A percentile compares a stretch with the other conserved stretches of the same genome.
Conservation (phyloP, 1,140 invertebrate species). For the Trypoxylus dichotomus region DNA sequence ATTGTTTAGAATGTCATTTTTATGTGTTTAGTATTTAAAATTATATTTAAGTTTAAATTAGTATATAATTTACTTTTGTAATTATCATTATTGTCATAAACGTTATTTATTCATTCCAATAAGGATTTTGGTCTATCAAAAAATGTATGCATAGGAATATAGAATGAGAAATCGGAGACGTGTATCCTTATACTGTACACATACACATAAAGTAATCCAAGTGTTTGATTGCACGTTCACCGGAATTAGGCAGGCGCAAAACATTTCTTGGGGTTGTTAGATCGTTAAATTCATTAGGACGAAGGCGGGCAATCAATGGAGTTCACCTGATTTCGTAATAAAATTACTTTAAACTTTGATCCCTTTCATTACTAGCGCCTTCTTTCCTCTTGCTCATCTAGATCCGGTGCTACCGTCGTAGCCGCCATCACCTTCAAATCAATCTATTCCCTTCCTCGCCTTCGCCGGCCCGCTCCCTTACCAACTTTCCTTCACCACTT, state of each 20-base stretch:
- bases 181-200: no score
- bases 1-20: no score
- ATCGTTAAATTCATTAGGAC: conserved; percentile 4
- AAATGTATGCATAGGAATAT: no score
- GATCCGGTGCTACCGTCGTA: background rate
- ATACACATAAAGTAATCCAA: no score
- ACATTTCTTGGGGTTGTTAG: conserved; percentile 6
- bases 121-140: no score
- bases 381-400: background rate
- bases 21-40: no score
- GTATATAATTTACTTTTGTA: no score
- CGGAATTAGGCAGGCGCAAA: background rate
- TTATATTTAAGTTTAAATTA: no score
- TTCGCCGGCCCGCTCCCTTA: background rate
- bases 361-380: conserved; percentile 15
- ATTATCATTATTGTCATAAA: no score
- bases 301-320: conserved; percentile 35
- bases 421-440: conserved; percentile 6
- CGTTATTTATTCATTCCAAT: no score
- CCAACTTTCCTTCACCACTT: background rate
- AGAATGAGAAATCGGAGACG: no score
- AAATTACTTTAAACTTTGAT: conserved; percentile 38
- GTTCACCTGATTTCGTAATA: conserved; percentile 35
- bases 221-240: background rate
- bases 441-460: background rate